These are phyloP conservation scores for Junonia oenone DNA, from an alignment of 2,888 invertebrate genomes.

Conservation along the genomic window DNA sequence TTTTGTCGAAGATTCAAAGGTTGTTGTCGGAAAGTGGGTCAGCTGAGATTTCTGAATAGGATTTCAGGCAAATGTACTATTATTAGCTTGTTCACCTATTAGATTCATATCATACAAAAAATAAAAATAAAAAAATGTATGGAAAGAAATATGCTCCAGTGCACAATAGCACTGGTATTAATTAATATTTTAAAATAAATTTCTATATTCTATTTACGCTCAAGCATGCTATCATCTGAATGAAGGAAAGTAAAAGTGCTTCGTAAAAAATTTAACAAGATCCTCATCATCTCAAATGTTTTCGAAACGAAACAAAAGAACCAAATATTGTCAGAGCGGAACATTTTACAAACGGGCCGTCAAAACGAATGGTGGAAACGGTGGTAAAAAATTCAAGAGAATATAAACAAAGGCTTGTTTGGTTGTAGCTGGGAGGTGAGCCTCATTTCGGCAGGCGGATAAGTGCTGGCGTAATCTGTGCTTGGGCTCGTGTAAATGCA, in stretches of 20 bases:
- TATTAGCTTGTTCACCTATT: slow-evolving; percentile 19
- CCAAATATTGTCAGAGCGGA: slow-evolving; percentile 5
- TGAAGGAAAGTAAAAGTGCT: background rate
- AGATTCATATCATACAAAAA: background rate
- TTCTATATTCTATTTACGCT: too few species aligned
- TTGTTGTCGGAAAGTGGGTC: slow-evolving; percentile 68
- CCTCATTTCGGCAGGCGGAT: slow-evolving; percentile 72
- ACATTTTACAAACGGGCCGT: slow-evolving; percentile 52
- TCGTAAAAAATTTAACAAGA: background rate
- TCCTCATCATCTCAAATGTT: slow-evolving; percentile 5
- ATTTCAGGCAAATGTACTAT: slow-evolving; percentile 44
- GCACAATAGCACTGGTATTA: too few species aligned
- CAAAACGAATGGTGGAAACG: slow-evolving; percentile 63
- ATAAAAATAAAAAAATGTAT: too few species aligned
- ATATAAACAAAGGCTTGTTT: slow-evolving; percentile 75
- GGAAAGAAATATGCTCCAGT: too few species aligned
- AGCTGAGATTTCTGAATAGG: slow-evolving; percentile 55
- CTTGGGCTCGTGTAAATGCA: slow-evolving; percentile 78
- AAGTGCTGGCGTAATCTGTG: slow-evolving; percentile 76
- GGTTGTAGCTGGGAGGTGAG: slow-evolving; percentile 50
- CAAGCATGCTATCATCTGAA: too few species aligned
- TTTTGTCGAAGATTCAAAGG: slow-evolving; percentile 70
- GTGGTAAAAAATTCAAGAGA: slow-evolving; percentile 63
- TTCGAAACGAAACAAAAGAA: slow-evolving; percentile 7
- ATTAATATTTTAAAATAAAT: too few species aligned